These are phyloP conservation scores for Pyralis farinalis DNA, from an alignment of 2,888 invertebrate genomes.

Conservation along the genomic window DNA sequence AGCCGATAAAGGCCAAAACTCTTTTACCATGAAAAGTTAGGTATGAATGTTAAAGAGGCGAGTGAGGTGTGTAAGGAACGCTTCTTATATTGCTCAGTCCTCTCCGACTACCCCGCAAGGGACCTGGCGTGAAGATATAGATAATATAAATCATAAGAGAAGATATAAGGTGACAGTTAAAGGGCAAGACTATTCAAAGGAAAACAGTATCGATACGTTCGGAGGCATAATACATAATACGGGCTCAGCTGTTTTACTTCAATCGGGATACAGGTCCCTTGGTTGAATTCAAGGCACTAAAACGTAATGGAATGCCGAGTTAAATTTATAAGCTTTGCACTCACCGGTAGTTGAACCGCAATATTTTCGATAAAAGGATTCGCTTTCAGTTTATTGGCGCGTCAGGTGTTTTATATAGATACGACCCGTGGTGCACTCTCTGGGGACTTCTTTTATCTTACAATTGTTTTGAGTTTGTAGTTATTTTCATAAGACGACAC, in stretches of 20 bases:
- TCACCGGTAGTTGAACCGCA: slow-evolving; percentile 10
- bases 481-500: too few relatives aligned
- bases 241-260: slow-evolving; percentile 39
- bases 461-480: too few relatives aligned
- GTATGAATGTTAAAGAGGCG: too few relatives aligned
- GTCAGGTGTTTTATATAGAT: slow-evolving; percentile 8
- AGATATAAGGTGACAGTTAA: slow-evolving; percentile 49
- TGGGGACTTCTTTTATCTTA: too few relatives aligned
- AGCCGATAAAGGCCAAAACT: too few relatives aligned
- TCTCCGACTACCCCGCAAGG: too few relatives aligned
- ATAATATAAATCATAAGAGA: slow-evolving; percentile 28
- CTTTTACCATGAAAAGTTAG: too few relatives aligned
- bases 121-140: too few relatives aligned
- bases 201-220: slow-evolving; percentile 45
- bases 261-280: slow-evolving; percentile 26
- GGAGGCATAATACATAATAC: slow-evolving; percentile 49
- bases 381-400: slow-evolving; percentile 10
- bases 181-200: slow-evolving; percentile 40
- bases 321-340: slow-evolving; percentile 19
- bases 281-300: slow-evolving; percentile 32
- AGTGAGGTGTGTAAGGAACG: too few relatives aligned
- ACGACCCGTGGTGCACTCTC: too few relatives aligned
- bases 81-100: too few relatives aligned
- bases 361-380: slow-evolving; percentile 21
- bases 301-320: slow-evolving; percentile 33